Evolutionary conservation across 92 coral and sea anemone genomes (phyloP).

Genomic region (Bergia puertoricense): DNA sequence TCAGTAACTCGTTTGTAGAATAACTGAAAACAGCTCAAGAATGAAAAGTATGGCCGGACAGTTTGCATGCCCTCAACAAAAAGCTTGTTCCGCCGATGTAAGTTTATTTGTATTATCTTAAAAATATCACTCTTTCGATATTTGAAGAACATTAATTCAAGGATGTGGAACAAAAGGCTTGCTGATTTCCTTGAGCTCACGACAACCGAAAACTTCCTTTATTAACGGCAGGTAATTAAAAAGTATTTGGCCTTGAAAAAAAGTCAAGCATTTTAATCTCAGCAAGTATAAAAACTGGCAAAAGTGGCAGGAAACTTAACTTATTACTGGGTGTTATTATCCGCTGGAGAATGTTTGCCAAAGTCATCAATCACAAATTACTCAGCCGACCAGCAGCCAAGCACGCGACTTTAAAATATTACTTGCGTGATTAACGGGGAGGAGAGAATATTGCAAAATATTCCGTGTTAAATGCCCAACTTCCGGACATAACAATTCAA

Average conservation of each 20-base stretch:
- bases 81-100: background rate
- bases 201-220: background rate
- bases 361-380: background rate
- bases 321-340: background rate
- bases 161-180: background rate
- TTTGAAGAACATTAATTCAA: background rate
- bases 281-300: background rate
- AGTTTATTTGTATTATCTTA: background rate
- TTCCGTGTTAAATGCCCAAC: constrained; percentile 21
- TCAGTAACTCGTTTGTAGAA: no score
- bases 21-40: background rate
- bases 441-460: background rate
- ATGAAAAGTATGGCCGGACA: background rate
- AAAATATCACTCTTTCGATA: background rate
- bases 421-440: constrained; percentile 18
- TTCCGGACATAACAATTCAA: background rate
- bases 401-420: background rate
- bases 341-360: background rate
- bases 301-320: background rate
- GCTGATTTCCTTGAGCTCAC: background rate
- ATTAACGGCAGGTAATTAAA: background rate
- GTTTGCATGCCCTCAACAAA: background rate
- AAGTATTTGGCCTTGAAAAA: background rate
- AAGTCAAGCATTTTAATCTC: background rate
- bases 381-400: background rate